Evolutionary conservation across 2,888 invertebrate species (phyloP).

Genomic region (Trichopria drosophilae): DNA sequence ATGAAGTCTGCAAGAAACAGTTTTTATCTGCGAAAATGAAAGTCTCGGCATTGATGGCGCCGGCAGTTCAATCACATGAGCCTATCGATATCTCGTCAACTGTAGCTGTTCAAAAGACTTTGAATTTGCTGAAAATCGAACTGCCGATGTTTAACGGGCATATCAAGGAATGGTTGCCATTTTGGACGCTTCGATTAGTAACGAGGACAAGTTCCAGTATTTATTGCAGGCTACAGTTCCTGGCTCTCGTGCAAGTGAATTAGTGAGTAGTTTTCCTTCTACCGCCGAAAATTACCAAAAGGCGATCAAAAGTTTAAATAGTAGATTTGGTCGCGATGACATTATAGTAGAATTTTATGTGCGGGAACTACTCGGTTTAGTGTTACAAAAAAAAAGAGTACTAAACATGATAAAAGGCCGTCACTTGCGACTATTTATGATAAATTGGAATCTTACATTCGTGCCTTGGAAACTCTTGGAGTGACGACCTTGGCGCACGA

Average conservation of each 20-base stretch:
- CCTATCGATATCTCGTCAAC: not conserved
- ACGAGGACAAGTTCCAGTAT: no score
- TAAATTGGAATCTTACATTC: slow-evolving; percentile 39
- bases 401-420: slow-evolving; percentile 17
- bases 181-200: slow-evolving; percentile 28
- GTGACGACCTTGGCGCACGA: slow-evolving; percentile 18
- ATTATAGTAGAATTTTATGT: slow-evolving; percentile 41
- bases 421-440: slow-evolving; percentile 35
- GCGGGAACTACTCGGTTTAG: slow-evolving; percentile 40
- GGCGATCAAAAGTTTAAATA: not conserved
- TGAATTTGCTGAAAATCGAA: not conserved
- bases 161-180: not conserved
- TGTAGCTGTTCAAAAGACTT: not conserved
- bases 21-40: no score
- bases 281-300: not conserved
- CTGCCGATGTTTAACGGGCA: not conserved
- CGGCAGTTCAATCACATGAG: no score
- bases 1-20: no score
- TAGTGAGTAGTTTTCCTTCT: not conserved
- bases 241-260: not conserved
- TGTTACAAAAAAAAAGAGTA: slow-evolving; percentile 35
- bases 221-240: not conserved
- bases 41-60: no score
- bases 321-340: slow-evolving; percentile 34
- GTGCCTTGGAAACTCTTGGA: slow-evolving; percentile 33